Base-by-base conservation (phyloP, 2,797 vertebrate genomes). In the Sternarchorhynchus goeldii region DNA sequence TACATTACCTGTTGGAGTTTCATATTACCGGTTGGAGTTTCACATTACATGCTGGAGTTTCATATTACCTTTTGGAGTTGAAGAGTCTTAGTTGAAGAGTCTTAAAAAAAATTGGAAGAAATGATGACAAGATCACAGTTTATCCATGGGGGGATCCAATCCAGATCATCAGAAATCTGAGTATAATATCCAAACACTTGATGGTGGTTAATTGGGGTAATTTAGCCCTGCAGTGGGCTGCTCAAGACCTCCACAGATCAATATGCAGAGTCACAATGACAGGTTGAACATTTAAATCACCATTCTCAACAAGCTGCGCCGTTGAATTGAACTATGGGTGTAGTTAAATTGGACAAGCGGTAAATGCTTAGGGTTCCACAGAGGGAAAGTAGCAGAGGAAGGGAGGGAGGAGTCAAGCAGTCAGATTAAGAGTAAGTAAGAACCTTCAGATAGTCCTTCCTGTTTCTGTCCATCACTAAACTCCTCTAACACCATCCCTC, bases 361-460 rank as follows among this genome's bases (percentile, higher is more conserved):
- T 69, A 89, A 86, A 84, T 89, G 80, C 81, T 85, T 82, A 86
- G 82, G 80, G 76, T 84, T 84, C 36, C 85, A 78, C 81, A 77
- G 82, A 88, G 83, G 86, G 86, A 73, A 56, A 75, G 66, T 63
- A 57, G 17, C 12, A 68, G 59, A 39, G 83, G 82, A 85, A 88
- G 76, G 81, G 86, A 88, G 76, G 93, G 93, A 85, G 93, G 93
- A 93, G 93, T 89, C 90, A 91, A 73, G 79, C 36, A 65, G 77
- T 70, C 63, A 92, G 91, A 91, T 93, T 94, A 93, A 83, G 75
- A 79, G 80, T 81, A 85, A 83, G 83, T 75, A 39, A 64, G 65
- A 68, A 83, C 77, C 79, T 80, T 80, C 66, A 70, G 60, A 77
- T 79, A 75, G 64, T 67, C 67, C 84, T 81, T 67, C 82, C 34